Conservation (phyloP, 1,140 invertebrate species). For the Eupristina koningsbergeri region DNA sequence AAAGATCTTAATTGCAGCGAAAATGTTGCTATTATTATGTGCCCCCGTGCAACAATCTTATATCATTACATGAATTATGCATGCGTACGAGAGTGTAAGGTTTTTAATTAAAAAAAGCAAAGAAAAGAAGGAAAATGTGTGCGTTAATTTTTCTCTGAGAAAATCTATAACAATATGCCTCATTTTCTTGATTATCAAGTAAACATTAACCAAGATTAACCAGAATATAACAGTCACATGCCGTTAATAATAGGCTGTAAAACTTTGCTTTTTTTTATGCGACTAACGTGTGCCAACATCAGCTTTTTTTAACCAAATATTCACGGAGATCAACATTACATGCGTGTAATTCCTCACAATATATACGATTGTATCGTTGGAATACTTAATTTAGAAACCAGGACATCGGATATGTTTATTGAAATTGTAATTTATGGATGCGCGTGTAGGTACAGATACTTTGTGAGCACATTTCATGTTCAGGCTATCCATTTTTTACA, state of each 20-base stretch:
- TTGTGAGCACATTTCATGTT: not conserved
- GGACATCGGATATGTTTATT: not conserved
- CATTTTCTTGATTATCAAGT: not conserved
- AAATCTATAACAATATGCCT: not conserved
- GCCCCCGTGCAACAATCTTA: not conserved
- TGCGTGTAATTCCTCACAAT: not conserved
- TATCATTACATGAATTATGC: not conserved
- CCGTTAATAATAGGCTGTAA: conserved; percentile 15
- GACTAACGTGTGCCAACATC: not conserved
- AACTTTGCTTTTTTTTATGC: not conserved
- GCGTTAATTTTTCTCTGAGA: not conserved
- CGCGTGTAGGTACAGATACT: not conserved
- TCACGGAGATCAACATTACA: not conserved
- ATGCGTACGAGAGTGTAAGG: not conserved
- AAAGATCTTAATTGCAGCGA: not conserved
- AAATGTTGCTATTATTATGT: not conserved
- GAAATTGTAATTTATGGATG: not conserved
- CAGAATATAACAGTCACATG: not conserved
- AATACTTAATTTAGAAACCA: conserved; percentile 22
- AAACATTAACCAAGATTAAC: not conserved
- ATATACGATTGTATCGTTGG: not conserved
- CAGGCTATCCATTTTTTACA: not conserved
- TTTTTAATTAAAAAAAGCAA: not conserved
- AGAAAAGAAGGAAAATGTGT: too few relatives aligned
- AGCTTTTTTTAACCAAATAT: not conserved